A percentile compares a stretch with the other conserved stretches of the same genome.
phyloP scores from a whole-genome alignment of 1,140 invertebrate species.

The Lepidostoma basale region DNA sequence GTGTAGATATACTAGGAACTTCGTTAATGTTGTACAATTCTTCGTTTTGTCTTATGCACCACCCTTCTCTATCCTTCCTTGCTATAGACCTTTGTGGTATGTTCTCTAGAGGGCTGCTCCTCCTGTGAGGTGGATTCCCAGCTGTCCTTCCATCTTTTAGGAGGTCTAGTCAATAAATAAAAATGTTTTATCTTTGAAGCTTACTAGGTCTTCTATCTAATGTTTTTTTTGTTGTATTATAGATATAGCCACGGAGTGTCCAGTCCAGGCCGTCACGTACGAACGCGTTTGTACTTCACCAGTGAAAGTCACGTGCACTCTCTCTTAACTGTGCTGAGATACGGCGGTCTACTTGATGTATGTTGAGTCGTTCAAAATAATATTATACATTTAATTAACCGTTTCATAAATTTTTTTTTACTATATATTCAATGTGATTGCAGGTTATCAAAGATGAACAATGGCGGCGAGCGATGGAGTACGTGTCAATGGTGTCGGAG shows the following conservation, averaged over 20 bases:
- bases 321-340: constrained; percentile 92
- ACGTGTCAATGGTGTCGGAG: constrained; percentile 95
- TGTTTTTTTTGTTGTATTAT: constrained; percentile 33
- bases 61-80: no score
- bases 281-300: constrained; percentile 97
- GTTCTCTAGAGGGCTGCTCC: no score
- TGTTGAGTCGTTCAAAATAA: constrained; percentile 52
- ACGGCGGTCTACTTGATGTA: constrained; percentile 90
- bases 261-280: constrained; percentile 95
- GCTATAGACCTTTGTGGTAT: no score
- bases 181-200: no score
- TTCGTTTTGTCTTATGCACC: no score
- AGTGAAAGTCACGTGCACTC: constrained; percentile 99
- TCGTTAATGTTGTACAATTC: no score
- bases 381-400: background rate
- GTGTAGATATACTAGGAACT: no score
- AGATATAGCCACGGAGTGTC: constrained; percentile 98
- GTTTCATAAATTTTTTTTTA: background rate
- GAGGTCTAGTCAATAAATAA: no score
- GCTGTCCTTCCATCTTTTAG: no score
- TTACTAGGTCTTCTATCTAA: background rate
- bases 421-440: constrained; percentile 15
- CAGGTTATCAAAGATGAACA: constrained; percentile 90
- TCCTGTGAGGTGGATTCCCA: no score
- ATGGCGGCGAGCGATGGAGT: constrained; percentile 98